phyloP scores from a whole-genome alignment of 2,888 invertebrate genomes.

The Ornithoptera priamus region DNA sequence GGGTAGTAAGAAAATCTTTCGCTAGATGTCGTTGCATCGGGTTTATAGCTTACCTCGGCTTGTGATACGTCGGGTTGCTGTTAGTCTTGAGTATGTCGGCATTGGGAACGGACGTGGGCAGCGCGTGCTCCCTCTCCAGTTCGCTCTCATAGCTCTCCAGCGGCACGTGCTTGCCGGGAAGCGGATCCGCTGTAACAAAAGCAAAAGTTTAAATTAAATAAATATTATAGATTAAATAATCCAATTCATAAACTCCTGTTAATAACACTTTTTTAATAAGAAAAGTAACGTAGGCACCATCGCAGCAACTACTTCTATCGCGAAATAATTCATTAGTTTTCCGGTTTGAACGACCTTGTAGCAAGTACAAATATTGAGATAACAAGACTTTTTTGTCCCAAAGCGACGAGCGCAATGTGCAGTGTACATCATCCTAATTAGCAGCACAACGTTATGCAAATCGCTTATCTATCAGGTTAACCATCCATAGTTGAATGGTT shows the following conservation, averaged over 20 bases:
- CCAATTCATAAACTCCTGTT: not conserved
- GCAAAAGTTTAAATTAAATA: conserved; percentile 1
- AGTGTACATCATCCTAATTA: too few species aligned
- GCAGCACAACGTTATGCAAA: too few species aligned
- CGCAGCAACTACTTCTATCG: too few species aligned
- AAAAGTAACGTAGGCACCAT: not conserved
- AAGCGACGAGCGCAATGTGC: too few species aligned
- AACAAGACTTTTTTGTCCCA: too few species aligned
- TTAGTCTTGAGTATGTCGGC: conserved; percentile 89
- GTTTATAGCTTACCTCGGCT: conserved; percentile 78
- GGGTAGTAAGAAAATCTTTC: not conserved
- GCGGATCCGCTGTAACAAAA: conserved; percentile 71
- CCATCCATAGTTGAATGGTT: too few species aligned
- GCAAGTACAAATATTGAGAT: too few species aligned
- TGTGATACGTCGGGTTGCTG: conserved; percentile 87
- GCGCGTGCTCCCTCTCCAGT: conserved; percentile 85
- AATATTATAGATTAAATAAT: not conserved
- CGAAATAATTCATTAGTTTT: too few species aligned
- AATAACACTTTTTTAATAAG: not conserved
- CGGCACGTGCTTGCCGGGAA: conserved; percentile 78
- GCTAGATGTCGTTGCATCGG: not conserved
- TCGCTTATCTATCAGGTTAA: too few species aligned
- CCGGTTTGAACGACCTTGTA: too few species aligned
- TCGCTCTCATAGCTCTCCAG: conserved; percentile 84
- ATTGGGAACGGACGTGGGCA: conserved; percentile 87